phyloP scores from a whole-genome alignment of 2,797 vertebrate species.

The Pogonophryne albipinna region DNA sequence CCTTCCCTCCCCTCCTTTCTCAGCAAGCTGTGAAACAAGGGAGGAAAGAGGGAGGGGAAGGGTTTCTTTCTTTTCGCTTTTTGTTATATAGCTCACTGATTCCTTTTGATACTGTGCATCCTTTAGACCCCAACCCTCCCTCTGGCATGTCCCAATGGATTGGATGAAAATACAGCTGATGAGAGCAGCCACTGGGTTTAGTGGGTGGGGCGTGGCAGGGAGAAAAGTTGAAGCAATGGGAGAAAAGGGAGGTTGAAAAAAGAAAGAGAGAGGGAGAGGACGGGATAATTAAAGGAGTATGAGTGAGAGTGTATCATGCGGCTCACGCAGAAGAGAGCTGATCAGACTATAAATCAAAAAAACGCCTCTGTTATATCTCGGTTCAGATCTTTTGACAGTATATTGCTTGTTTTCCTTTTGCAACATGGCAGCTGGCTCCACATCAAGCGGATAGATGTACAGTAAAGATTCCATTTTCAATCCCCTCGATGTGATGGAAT shows the following conservation, averaged over 20 bases:
- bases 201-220: slow-evolving; percentile 26
- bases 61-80: slow-evolving; percentile 35
- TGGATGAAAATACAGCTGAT: slow-evolving; percentile 51
- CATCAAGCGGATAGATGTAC: slow-evolving; percentile 65
- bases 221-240: slow-evolving; percentile 35
- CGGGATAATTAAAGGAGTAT: slow-evolving; percentile 55
- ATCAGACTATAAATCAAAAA: slow-evolving; percentile 82
- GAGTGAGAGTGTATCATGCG: slow-evolving; percentile 48
- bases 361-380: slow-evolving; percentile 71
- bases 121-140: not conserved
- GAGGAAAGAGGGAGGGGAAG: slow-evolving; percentile 13
- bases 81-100: slow-evolving; percentile 59
- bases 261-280: slow-evolving; percentile 30
- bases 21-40: slow-evolving; percentile 43
- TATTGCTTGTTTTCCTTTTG: slow-evolving; percentile 73
- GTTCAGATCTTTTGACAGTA: slow-evolving; percentile 79
- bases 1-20: slow-evolving; percentile 1
- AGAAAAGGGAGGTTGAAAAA: slow-evolving; percentile 11
- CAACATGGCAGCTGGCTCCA: slow-evolving; percentile 71
- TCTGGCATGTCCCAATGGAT: slow-evolving; percentile 14
- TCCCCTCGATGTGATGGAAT: slow-evolving; percentile 50
- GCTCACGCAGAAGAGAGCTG: slow-evolving; percentile 65
- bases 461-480: slow-evolving; percentile 61
- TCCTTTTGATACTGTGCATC: slow-evolving; percentile 53
- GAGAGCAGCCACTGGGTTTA: slow-evolving; percentile 40